Evolutionary conservation across 2,113 vertebrate species (phyloP).

Genomic region (Tauraco erythrolophus): DNA sequence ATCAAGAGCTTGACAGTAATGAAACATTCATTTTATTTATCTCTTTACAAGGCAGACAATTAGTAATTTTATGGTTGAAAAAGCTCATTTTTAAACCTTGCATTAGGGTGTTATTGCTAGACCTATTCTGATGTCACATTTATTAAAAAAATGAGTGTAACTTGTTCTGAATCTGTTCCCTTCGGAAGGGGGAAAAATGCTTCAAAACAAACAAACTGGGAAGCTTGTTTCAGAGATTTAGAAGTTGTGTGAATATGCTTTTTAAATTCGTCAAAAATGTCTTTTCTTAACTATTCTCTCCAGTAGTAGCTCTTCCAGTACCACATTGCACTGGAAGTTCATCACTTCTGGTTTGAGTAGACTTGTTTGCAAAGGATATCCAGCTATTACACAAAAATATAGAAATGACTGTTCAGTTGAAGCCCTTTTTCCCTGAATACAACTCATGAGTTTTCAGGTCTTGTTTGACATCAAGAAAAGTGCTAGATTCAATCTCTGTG

Average conservation of each 20-base stretch:
- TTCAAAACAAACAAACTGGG: conserved; percentile 4
- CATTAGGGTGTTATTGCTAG: conserved; percentile 61
- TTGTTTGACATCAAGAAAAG: neutral
- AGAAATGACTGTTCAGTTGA: neutral
- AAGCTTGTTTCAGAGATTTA: neutral
- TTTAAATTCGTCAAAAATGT: neutral
- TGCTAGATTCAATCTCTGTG: neutral
- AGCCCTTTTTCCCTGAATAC: neutral
- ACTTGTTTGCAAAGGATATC: neutral
- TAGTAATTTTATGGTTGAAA: conserved; percentile 81
- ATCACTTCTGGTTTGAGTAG: neutral
- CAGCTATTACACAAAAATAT: neutral
- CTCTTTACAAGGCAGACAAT: conserved; percentile 80
- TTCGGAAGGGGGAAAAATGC: neutral
- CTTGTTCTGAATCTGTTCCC: conserved; percentile 44
- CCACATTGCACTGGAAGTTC: neutral
- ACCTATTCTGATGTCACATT: conserved; percentile 70
- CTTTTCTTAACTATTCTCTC: neutral
- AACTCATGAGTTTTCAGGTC: neutral
- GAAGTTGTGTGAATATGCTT: neutral
- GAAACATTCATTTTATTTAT: conserved; percentile 80
- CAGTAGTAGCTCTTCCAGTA: neutral
- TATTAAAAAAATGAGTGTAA: conserved; percentile 54
- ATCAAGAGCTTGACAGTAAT: conserved; percentile 73
- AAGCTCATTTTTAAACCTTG: conserved; percentile 74